A percentile compares a stretch with the other conserved stretches of the same genome.
phyloP scores from a whole-genome alignment of 2,113 vertebrate species.

The Octodon degus region DNA sequence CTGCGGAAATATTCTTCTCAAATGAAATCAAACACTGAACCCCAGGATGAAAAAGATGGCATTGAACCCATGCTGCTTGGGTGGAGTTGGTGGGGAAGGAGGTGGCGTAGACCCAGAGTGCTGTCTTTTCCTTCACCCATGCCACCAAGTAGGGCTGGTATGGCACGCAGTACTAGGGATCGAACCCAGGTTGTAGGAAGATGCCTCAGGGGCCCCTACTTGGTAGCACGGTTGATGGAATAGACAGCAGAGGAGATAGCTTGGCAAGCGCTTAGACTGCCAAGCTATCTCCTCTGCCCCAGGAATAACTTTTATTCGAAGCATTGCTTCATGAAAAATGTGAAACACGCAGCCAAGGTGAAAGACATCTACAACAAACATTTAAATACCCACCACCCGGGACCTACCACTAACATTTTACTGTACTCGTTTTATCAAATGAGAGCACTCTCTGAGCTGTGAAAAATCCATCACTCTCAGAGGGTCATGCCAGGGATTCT shows the following conservation, averaged over 20 bases:
- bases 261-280: too few species aligned
- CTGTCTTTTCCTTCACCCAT: not conserved
- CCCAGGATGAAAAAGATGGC: not conserved
- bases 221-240: too few species aligned
- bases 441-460: not conserved
- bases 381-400: not conserved
- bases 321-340: not conserved
- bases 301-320: not conserved
- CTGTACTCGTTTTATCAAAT: not conserved
- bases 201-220: too few species aligned
- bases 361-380: not conserved
- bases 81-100: not conserved
- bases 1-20: not conserved
- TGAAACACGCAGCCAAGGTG: not conserved
- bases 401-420: not conserved
- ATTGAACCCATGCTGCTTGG: not conserved
- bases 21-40: not conserved
- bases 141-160: not conserved
- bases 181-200: too few species aligned
- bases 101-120: fast-evolving
- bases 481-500: not conserved
- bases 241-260: too few species aligned
- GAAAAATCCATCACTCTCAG: not conserved
- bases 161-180: too few species aligned
- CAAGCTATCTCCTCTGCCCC: too few species aligned